Evolutionary conservation across 2,797 vertebrate genomes (phyloP).

Genomic region (Mormyrus proboscirostris): DNA sequence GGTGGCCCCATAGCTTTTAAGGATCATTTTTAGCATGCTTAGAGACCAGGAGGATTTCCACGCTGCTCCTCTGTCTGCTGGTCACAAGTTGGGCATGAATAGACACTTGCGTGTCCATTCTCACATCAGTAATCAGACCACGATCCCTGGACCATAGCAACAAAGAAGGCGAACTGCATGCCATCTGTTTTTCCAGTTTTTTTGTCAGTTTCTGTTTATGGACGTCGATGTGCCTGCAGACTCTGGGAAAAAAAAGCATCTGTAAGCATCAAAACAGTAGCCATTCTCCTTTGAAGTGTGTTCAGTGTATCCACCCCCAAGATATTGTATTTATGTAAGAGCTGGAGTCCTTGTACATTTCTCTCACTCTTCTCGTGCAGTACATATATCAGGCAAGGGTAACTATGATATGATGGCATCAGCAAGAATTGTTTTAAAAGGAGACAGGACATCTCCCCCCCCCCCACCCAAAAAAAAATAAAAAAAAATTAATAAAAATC

Average conservation of each 20-base stretch:
- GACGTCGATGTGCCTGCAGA: not conserved
- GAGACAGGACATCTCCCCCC: not conserved
- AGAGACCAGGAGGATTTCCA: not conserved
- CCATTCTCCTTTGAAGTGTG: conserved; percentile 7
- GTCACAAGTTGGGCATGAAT: not conserved
- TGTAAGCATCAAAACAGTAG: not conserved
- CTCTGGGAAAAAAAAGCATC: not conserved
- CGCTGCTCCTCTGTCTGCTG: not conserved
- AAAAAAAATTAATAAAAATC: not conserved
- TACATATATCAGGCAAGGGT: not conserved
- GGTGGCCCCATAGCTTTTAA: not conserved
- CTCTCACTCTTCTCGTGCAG: not conserved
- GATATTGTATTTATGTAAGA: conserved; percentile 16
- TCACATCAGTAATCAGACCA: not conserved
- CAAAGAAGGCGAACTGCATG: not conserved
- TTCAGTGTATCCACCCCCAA: conserved; percentile 19
- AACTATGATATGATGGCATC: not conserved
- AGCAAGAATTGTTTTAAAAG: not conserved
- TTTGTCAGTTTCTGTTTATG: not conserved
- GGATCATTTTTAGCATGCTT: not conserved
- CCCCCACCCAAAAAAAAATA: not conserved
- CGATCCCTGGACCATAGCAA: not conserved
- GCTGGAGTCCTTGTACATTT: not conserved
- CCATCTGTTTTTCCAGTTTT: not conserved
- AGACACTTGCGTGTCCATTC: not conserved